These are phyloP conservation scores for Dione juno DNA, from an alignment of 2,888 invertebrate genomes.

Conservation along the genomic window DNA sequence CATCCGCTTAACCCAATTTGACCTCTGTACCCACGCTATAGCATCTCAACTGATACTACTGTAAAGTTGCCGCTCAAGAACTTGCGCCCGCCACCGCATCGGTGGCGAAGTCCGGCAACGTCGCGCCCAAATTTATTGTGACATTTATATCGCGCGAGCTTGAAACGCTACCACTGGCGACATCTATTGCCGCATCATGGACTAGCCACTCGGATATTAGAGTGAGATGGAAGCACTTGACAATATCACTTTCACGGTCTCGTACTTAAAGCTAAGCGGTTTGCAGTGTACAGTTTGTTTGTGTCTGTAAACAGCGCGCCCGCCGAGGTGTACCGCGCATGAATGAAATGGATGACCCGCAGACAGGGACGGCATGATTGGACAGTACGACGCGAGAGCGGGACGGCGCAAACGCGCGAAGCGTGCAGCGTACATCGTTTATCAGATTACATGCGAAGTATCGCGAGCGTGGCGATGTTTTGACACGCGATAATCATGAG, in stretches of 20 bases:
- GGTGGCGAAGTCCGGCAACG: constrained; percentile 82
- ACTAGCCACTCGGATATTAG: constrained; percentile 70
- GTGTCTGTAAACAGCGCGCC: constrained; percentile 83
- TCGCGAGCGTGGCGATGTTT: constrained; percentile 84
- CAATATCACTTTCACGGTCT: constrained; percentile 83
- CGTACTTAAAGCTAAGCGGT: constrained; percentile 83
- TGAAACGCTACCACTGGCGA: constrained; percentile 69
- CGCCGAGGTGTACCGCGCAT: constrained; percentile 81
- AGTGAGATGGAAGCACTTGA: constrained; percentile 77
- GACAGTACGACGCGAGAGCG: constrained; percentile 53
- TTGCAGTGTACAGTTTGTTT: constrained; percentile 83
- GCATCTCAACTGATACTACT: constrained; percentile 53
- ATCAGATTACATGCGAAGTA: constrained; percentile 85
- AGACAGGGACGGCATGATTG: constrained; percentile 60
- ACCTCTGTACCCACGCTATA: constrained; percentile 57
- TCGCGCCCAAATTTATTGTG: constrained; percentile 79
- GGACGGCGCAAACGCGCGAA: constrained; percentile 69
- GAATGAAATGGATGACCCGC: constrained; percentile 82
- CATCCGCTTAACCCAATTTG: constrained; percentile 56
- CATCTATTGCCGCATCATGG: constrained; percentile 68
- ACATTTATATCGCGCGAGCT: constrained; percentile 71
- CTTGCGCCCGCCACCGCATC: constrained; percentile 74
- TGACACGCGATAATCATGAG: constrained; percentile 85
- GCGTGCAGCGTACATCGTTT: constrained; percentile 84
- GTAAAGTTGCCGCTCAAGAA: constrained; percentile 65